Evolutionary conservation across 2,113 vertebrate species (phyloP).

Genomic region (Ondatra zibethicus): DNA sequence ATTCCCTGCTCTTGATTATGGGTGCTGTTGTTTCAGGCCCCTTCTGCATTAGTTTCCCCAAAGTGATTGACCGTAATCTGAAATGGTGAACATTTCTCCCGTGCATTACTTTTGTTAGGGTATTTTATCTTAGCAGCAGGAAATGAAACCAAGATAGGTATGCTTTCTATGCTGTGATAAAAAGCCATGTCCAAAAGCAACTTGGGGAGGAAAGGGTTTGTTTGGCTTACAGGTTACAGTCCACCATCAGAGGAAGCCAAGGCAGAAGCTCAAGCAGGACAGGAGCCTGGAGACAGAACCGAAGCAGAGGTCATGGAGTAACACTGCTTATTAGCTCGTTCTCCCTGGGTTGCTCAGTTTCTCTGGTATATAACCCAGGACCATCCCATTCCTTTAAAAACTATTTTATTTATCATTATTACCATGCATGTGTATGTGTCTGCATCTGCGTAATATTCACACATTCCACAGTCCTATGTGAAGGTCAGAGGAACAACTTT

Average conservation of each 20-base stretch:
- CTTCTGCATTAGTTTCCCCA: not conserved
- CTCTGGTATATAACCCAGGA: not conserved
- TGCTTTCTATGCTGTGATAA: not conserved
- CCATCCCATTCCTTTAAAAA: not conserved
- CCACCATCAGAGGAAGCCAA: not conserved
- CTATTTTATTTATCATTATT: not conserved
- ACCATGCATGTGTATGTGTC: no score
- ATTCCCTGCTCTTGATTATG: no score
- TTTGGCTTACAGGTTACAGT: no score
- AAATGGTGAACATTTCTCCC: not conserved
- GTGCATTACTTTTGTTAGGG: not conserved
- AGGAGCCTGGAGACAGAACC: not conserved
- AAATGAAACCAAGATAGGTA: not conserved
- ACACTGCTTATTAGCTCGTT: not conserved
- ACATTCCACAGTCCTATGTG: not conserved
- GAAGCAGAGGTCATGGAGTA: not conserved
- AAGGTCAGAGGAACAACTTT: not conserved
- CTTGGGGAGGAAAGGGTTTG: not conserved
- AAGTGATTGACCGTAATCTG: not conserved
- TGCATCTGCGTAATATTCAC: no score
- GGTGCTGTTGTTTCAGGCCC: not conserved
- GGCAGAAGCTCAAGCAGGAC: not conserved
- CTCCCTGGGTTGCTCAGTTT: not conserved
- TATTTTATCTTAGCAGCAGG: not conserved
- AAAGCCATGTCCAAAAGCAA: not conserved